A percentile compares a stretch with the other conserved stretches of the same genome.
phyloP scores from a whole-genome alignment of 2,113 vertebrate genomes.

The Leptodactylus fuscus region DNA sequence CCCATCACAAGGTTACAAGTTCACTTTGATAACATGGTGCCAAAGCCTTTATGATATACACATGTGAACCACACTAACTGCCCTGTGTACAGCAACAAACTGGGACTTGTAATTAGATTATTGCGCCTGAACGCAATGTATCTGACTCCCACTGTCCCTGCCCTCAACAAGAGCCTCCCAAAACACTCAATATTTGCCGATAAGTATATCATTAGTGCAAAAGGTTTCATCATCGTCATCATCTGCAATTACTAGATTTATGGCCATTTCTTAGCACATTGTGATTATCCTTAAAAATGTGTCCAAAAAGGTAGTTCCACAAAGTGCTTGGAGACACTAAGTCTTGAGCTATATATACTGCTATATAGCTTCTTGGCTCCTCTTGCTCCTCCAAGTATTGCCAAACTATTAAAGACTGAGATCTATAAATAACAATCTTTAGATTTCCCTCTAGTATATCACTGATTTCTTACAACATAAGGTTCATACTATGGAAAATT shows the following conservation, averaged over 20 bases:
- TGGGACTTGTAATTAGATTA: conserved; percentile 23
- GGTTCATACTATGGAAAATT: not conserved
- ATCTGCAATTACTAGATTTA: conserved; percentile 53
- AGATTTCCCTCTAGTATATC: not conserved
- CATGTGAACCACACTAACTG: conserved; percentile 24
- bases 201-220: conserved; percentile 56
- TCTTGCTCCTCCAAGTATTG: no score
- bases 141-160: conserved; percentile 31
- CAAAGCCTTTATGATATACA: conserved; percentile 32
- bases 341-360: not conserved
- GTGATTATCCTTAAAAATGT: conserved; percentile 35
- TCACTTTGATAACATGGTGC: conserved; percentile 23
- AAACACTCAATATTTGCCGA: conserved; percentile 54
- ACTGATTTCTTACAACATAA: not conserved
- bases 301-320: conserved; percentile 37
- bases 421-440: not conserved
- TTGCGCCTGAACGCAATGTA: conserved; percentile 32
- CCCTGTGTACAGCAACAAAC: conserved; percentile 42
- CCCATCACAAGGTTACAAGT: conserved; percentile 33
- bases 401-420: not conserved
- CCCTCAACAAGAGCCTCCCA: conserved; percentile 41
- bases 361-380: not conserved
- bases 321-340: conserved; percentile 6
- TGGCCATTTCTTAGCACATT: conserved; percentile 36
- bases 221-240: conserved; percentile 24